These are phyloP conservation scores for Melierax canorus DNA, from an alignment of 2,113 vertebrate species.

Conservation along the genomic window DNA sequence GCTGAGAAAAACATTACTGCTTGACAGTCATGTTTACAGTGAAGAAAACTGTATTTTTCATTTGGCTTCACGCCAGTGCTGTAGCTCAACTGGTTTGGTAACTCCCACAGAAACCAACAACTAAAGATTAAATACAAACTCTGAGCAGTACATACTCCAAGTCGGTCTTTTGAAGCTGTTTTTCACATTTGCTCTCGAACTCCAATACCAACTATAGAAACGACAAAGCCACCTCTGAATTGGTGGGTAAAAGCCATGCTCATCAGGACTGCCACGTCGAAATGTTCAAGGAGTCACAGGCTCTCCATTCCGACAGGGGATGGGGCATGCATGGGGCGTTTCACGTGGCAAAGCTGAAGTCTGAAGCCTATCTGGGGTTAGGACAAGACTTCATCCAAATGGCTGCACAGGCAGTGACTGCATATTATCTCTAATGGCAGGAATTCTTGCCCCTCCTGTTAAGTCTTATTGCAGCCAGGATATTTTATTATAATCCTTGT, in stretches of 20 bases:
- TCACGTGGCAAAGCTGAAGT: not conserved
- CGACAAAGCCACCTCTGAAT: fast-evolving
- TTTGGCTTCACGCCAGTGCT: slow-evolving; percentile 18
- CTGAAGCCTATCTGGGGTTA: not conserved
- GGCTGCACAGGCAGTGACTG: not conserved
- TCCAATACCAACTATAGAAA: not conserved
- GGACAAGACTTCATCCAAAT: not conserved
- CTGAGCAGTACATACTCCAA: not conserved
- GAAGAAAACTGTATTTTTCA: slow-evolving; percentile 64
- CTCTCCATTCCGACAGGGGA: not conserved
- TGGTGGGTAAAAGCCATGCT: not conserved
- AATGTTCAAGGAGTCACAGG: not conserved
- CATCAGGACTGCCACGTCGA: not conserved
- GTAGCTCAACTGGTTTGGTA: slow-evolving; percentile 62
- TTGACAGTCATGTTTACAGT: slow-evolving; percentile 61
- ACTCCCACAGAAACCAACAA: slow-evolving; percentile 60
- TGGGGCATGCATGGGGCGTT: not conserved
- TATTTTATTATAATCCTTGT: not conserved
- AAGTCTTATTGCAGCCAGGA: not conserved
- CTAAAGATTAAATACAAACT: slow-evolving; percentile 31
- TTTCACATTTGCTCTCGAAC: not conserved
- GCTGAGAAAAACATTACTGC: slow-evolving; percentile 61
- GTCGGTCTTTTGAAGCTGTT: not conserved
- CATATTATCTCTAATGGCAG: not conserved
- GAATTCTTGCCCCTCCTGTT: not conserved